Evolutionary conservation across 53 echinoderm and acorn worm genomes (phyloP), one percentile per base, ranked within the genome.

Genomic region (Pentamera pediparva): DNA sequence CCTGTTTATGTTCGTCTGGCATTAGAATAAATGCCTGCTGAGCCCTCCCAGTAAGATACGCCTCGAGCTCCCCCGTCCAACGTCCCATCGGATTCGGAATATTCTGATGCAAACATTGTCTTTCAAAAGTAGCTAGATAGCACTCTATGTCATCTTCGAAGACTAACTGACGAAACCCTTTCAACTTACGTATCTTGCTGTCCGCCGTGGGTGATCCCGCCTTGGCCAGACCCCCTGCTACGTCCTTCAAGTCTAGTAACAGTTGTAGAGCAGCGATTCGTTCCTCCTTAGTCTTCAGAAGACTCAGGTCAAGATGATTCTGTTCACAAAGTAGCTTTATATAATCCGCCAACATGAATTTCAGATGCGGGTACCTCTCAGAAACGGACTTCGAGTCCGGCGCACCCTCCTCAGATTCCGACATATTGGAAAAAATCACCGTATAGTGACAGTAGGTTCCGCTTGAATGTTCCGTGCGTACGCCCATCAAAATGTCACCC

Each of bases 1-100:
- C 10, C 25, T 63, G 37, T 39, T 63, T 63, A 19, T 63, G 63
- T 63, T 37, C 63, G 4, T 37, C 63, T 63, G 63, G 38, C 63
- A 63, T 37, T 4, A 63, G 38, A 36, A 37, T 63, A 63, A 63
- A 63, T 12, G 38, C 63, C 38, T 17, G 38, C 37, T 63, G 63
- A 3, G 63, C 63, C 38, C 19, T 63, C 37, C 63, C 63, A 5
- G 63, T 60, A 11, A 60, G 60, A 32, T 30, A 58, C 15, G 59
- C 32, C 29, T 58, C 59, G 30, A 60, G 33, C 30, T 60, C 32
- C 60, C 30, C 30, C 32, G 32, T 60, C 60, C 60, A 60, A 10
- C 60, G 32, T 60, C 33, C 18, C 0, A 30, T 4, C 9, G n/a
- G n/a, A n/a, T n/a, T n/a, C n/a, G 32, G 60, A 12, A 31, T 60